Base-by-base conservation (phyloP, 2,888 invertebrate genomes). In the Ctena decussata region DNA sequence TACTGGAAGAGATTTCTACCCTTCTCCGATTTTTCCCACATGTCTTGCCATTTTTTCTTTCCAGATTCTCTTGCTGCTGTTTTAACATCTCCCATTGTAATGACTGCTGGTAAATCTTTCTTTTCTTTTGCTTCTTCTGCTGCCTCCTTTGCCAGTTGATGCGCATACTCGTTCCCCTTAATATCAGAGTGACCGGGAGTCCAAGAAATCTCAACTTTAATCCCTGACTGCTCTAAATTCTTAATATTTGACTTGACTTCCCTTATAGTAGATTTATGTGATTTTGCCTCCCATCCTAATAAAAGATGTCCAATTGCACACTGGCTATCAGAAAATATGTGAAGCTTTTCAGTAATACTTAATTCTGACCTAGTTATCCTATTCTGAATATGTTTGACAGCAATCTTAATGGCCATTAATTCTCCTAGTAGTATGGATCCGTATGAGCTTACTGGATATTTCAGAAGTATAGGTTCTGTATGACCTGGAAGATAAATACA, bases 261-360 rank as follows among this genome's bases (percentile, higher is more conserved):
- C 3, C 24, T 6, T 15, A 53, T 74, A 12, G 74, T 74, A 37
- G 49, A 1, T 35, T n/a, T 74, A 37, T 74, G 49, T 21, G 74
- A 60, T 18, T 76, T 57, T 6, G 57, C 37, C 41, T 76, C 57
- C 76, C 60, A 60, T 8, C 60, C 76, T 21, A 60, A 32, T n/a
- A 35, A 32, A 6, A 74, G 27, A 37, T 35, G 37, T 3, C 49
- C 74, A 53, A 74, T 27, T 27, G 73, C 46, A 46, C 53, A 15
- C 27, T 74, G 35, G 32, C 53, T 74, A 21, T 53, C 53, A 1
- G 32, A 35, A 30, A 74, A 74, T 1, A 27, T 11, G 18, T 24
- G 30, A 5, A 30, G 8, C 27, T 60, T 30, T 60, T n/a, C n/a
- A n/a, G n/a, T n/a, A n/a, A n/a, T n/a, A n/a, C n/a, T n/a, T n/a